Base-by-base conservation (phyloP, 1,140 invertebrate species). In the Anastrepha ludens region DNA sequence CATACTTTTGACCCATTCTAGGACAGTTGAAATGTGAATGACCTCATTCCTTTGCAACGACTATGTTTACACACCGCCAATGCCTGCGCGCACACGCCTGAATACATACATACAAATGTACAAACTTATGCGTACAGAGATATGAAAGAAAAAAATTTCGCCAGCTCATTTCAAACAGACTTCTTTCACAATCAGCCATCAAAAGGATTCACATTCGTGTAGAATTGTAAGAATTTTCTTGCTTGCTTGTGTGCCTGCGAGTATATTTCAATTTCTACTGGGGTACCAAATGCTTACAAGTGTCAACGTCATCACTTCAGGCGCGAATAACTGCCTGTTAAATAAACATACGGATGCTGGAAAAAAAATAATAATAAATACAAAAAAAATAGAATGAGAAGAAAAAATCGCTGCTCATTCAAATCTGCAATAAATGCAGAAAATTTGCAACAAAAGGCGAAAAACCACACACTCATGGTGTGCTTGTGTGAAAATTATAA, bases 371-470 rank as follows among this genome's bases (percentile, higher is more conserved):
- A 44, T 64, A 86, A 64, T 50, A 64, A 64, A 67, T 0, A 15
- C 67, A 74, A 47, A n/a, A 41, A 13, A 74, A 74, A 74, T 74
- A 15, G 8, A 29, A 29, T 29, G 29, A 39, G 3, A 29, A 60
- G 62, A 86, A 86, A 62, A 86, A 41, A 44, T 59, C 29, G 58
- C n/a, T 86, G 85, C 85, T 86, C 59, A 86, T 60, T 60, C 58
- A 81, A 81, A 60, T 86, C 13, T 62, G 85, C 55, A 86, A 86
- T 62, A 62, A 86, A 86, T 86, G 85, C 85, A 86, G 15, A 41
- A 62, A 86, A 86, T 55, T 50, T 55, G 47, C 74, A 41, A 81
- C n/a, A 62, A 62, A 62, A 62, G n/a, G 13, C 8, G n/a, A 5
- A 62, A 81, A 50, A 50, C 47, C 44, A 81, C 74, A 41, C 74